Conservation (phyloP, 2,888 invertebrate genomes). For the Drosophila lacicola region DNA sequence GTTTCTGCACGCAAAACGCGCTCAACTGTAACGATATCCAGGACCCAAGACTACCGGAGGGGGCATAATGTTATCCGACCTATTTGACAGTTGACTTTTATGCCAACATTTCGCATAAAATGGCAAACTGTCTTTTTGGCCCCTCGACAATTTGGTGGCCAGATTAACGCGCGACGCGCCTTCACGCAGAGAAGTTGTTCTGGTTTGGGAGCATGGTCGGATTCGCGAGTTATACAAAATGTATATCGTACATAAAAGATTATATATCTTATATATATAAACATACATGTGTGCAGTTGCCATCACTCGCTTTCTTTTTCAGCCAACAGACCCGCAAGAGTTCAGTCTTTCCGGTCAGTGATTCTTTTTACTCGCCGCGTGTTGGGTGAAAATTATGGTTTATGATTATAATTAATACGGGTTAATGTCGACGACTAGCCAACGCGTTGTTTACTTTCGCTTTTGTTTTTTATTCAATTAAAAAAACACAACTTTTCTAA, state of each 20-base stretch:
- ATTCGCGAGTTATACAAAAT: slow-evolving; percentile 15
- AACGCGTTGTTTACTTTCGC: slow-evolving; percentile 60
- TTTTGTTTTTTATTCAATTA: slow-evolving; percentile 36
- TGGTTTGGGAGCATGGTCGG: not conserved
- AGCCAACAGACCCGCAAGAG: slow-evolving; percentile 30
- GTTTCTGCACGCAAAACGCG: slow-evolving; percentile 38
- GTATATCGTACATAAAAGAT: not conserved
- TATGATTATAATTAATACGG: slow-evolving; percentile 73
- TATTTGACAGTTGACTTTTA: slow-evolving; percentile 48
- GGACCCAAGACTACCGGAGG: slow-evolving; percentile 10
- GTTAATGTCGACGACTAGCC: slow-evolving; percentile 55
- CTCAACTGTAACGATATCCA: slow-evolving; percentile 52
- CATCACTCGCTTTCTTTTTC: slow-evolving; percentile 59
- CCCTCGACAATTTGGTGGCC: slow-evolving; percentile 3
- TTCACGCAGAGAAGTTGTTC: slow-evolving; percentile 7
- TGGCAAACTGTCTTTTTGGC: slow-evolving; percentile 18
- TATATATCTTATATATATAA: not conserved
- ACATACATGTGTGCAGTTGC: not conserved
- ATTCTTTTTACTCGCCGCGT: slow-evolving; percentile 56
- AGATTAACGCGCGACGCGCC: slow-evolving; percentile 1
- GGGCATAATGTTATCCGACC: slow-evolving; percentile 7
- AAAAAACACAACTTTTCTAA: slow-evolving; percentile 34
- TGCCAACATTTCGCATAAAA: slow-evolving; percentile 43
- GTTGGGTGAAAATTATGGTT: slow-evolving; percentile 74
- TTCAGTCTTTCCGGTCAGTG: slow-evolving; percentile 67